phyloP scores from a whole-genome alignment of 2,797 vertebrate genomes.

The Anas capensis region DNA sequence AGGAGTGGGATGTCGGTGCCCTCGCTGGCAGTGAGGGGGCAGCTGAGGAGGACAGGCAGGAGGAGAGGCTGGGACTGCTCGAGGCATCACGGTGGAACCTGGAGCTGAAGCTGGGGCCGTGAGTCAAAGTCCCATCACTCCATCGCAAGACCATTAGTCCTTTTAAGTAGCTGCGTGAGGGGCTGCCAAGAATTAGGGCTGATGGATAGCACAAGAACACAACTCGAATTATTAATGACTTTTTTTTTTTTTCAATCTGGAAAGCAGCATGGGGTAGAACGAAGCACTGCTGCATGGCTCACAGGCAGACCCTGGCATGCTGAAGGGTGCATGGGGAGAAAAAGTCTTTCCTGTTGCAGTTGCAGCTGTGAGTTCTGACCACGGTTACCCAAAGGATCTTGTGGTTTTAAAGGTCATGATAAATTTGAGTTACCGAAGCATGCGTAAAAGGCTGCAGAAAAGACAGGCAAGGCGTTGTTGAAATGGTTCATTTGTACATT shows the following conservation, averaged over 20 bases:
- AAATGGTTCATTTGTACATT: background rate
- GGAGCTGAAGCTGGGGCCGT: conserved; percentile 14
- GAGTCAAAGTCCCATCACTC: conserved; percentile 69
- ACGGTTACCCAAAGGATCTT: background rate
- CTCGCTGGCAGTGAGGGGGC: fast-evolving
- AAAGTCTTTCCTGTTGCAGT: background rate
- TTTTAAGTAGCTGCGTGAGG: conserved; percentile 55
- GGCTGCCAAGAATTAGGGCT: conserved; percentile 54
- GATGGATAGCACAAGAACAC: conserved; percentile 46
- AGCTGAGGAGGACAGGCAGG: background rate
- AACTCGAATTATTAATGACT: background rate
- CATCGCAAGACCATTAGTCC: conserved; percentile 35
- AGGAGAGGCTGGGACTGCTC: background rate
- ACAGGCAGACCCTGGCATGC: background rate
- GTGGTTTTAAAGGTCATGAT: background rate
- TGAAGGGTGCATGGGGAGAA: background rate
- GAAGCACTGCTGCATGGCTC: background rate
- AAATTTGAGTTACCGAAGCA: background rate
- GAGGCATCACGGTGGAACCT: conserved; percentile 1
- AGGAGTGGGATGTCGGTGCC: fast-evolving
- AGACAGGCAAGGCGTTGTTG: background rate
- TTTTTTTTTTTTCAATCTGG: background rate
- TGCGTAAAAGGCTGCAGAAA: background rate
- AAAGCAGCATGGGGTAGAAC: conserved; percentile 11
- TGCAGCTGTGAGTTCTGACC: background rate